A percentile compares a stretch with the other conserved stretches of the same genome.
These are phyloP conservation scores for Macroramphosus scolopax DNA, from an alignment of 2,797 vertebrate genomes.

Conservation along the genomic window DNA sequence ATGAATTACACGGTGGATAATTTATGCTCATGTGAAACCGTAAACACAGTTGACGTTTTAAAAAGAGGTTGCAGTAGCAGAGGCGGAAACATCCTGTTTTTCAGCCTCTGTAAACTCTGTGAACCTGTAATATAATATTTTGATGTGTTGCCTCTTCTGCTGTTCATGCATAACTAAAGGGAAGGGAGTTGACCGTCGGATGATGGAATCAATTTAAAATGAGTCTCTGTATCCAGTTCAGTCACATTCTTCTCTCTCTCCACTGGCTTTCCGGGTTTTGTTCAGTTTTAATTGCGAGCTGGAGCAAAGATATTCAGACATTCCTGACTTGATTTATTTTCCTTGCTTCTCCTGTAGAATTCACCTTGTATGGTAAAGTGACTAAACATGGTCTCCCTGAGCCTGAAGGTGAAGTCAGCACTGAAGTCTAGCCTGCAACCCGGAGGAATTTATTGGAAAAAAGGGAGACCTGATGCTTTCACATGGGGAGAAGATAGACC, in stretches of 20 bases:
- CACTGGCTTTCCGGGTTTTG: slow-evolving; percentile 9
- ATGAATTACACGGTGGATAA: no score
- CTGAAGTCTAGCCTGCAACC: slow-evolving; percentile 27
- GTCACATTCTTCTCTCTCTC: not conserved
- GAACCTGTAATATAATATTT: no score
- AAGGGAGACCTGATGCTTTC: slow-evolving; percentile 25
- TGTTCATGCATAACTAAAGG: no score
- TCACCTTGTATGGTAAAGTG: slow-evolving; percentile 46
- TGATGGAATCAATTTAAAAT: not conserved
- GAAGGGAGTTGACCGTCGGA: no score
- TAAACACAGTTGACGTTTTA: no score
- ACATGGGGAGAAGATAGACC: slow-evolving; percentile 14
- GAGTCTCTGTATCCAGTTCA: no score
- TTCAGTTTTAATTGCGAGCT: not conserved
- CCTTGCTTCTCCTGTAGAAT: slow-evolving; percentile 5
- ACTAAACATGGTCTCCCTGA: slow-evolving; percentile 45
- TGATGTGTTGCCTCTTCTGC: no score
- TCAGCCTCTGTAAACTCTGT: no score
- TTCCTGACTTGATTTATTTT: slow-evolving; percentile 32
- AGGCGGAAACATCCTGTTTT: no score
- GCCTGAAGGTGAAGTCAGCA: slow-evolving; percentile 36
- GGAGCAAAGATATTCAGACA: slow-evolving; percentile 26
- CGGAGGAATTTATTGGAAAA: slow-evolving; percentile 8
- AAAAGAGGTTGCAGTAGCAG: no score
- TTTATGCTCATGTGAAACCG: no score